Evolutionary conservation across 2,888 invertebrate species (phyloP).

Genomic region (Neoscelio sp.): DNA sequence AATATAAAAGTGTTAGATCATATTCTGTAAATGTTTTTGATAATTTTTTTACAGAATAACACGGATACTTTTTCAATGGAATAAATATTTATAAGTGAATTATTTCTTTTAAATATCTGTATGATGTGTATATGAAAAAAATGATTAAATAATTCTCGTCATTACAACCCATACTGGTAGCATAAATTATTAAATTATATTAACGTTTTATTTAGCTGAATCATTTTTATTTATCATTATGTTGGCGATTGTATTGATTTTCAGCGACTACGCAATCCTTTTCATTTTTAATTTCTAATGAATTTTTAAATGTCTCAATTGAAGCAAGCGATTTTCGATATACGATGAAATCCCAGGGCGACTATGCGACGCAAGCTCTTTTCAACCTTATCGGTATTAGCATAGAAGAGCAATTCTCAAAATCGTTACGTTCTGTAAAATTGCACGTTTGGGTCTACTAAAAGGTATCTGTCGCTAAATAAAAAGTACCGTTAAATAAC

Average conservation of each 20-base stretch:
- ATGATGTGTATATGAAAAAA: too few species aligned
- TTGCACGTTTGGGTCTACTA: conserved; percentile 79
- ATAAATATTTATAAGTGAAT: too few species aligned
- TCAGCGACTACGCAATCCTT: not conserved
- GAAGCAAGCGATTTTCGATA: conserved; percentile 73
- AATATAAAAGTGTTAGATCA: too few species aligned
- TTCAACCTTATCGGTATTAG: conserved; percentile 81
- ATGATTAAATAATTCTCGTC: too few species aligned
- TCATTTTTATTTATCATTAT: not conserved
- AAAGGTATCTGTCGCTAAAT: conserved; percentile 77
- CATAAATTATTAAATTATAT: not conserved
- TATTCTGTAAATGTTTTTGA: too few species aligned
- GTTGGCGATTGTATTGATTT: not conserved
- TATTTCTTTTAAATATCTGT: too few species aligned
- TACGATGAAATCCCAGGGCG: conserved; percentile 74
- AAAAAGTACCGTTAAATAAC: conserved; percentile 78
- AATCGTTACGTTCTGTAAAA: conserved; percentile 79
- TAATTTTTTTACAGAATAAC: too few species aligned
- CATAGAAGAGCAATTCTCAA: conserved; percentile 82
- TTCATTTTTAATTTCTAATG: conserved; percentile 42
- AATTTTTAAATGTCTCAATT: conserved; percentile 46
- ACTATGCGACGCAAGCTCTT: conserved; percentile 71
- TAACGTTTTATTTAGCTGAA: not conserved
- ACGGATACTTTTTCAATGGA: too few species aligned
- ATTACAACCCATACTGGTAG: too few species aligned